Percentiles rank a stretch among this genome's conserved stretches.
These are phyloP conservation scores for Rhogogaster chlorosoma DNA, from an alignment of 2,888 invertebrate genomes.

Conservation along the genomic window DNA sequence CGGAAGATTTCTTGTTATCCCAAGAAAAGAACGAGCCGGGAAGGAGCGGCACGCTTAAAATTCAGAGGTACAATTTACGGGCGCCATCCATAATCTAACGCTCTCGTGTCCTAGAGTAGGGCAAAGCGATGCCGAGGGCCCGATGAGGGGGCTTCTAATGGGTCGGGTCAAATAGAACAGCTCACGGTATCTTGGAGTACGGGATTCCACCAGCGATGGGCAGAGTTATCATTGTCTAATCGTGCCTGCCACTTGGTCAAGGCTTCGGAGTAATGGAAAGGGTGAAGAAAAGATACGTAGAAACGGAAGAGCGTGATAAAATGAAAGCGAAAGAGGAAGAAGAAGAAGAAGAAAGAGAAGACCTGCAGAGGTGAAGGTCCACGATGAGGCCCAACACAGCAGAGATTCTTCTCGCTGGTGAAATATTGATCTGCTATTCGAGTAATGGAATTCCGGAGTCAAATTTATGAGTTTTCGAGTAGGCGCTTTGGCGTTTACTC, in stretches of 20 bases:
- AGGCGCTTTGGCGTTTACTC: conserved; percentile 4
- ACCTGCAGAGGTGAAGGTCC: conserved; percentile 8
- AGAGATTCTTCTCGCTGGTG: conserved; percentile 54
- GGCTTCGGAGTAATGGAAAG: background rate
- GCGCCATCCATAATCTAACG: conserved; percentile 38
- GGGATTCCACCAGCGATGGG: conserved; percentile 1
- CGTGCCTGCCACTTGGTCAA: conserved; percentile 37
- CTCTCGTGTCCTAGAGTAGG: conserved; percentile 32
- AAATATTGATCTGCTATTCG: conserved; percentile 68
- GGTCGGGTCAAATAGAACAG: conserved; percentile 18
- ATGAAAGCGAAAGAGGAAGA: conserved; percentile 10
- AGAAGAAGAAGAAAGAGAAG: background rate
- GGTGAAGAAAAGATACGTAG: conserved; percentile 7
- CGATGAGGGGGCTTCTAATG: conserved; percentile 30
- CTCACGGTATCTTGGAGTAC: conserved; percentile 9
- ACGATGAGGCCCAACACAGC: background rate
- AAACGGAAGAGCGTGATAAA: conserved; percentile 39
- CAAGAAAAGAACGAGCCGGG: background rate
- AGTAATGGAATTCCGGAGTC: conserved; percentile 73
- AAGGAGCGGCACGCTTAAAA: conserved; percentile 20
- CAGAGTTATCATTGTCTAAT: conserved; percentile 39
- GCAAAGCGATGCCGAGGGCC: conserved; percentile 12
- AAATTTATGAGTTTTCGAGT: conserved; percentile 70
- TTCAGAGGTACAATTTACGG: conserved; percentile 40
- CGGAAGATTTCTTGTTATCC: conserved; percentile 27